Conservation (phyloP, 1,140 invertebrate species). For the Temnothorax curvispinosus region DNA sequence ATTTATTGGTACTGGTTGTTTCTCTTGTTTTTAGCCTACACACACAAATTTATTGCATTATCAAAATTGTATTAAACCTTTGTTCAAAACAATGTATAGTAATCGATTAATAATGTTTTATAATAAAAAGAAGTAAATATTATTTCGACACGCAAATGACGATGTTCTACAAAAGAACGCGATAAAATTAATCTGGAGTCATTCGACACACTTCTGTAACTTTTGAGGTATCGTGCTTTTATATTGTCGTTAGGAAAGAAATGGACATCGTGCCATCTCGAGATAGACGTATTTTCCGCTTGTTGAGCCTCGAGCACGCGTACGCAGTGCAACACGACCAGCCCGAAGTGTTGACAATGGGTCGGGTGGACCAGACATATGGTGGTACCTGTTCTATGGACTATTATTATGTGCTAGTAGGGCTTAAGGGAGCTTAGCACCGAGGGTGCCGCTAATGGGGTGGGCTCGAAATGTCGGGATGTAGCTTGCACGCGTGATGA, state of each 20-base stretch:
- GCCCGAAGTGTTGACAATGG: slow-evolving; percentile 79
- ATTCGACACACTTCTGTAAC: not conserved
- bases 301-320: slow-evolving; percentile 81
- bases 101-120: not conserved
- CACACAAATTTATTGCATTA: not conserved
- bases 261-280: slow-evolving; percentile 75
- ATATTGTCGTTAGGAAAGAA: slow-evolving; percentile 21
- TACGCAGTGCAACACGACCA: slow-evolving; percentile 65
- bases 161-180: not conserved
- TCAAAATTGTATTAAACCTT: not conserved
- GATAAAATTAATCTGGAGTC: not conserved
- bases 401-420: slow-evolving; percentile 83
- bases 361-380: slow-evolving; percentile 78
- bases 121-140: not conserved
- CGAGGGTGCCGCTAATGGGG: slow-evolving; percentile 77
- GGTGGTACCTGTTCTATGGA: slow-evolving; percentile 83
- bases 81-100: not conserved
- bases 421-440: slow-evolving; percentile 80
- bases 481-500: slow-evolving; percentile 43
- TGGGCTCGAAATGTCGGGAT: slow-evolving; percentile 57
- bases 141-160: not conserved
- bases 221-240: not conserved
- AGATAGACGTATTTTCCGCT: slow-evolving; percentile 84
- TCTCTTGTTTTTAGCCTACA: not conserved
- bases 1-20: not conserved